Evolutionary conservation across 2,888 invertebrate genomes (phyloP).

Genomic region (Sialis lutaria): DNA sequence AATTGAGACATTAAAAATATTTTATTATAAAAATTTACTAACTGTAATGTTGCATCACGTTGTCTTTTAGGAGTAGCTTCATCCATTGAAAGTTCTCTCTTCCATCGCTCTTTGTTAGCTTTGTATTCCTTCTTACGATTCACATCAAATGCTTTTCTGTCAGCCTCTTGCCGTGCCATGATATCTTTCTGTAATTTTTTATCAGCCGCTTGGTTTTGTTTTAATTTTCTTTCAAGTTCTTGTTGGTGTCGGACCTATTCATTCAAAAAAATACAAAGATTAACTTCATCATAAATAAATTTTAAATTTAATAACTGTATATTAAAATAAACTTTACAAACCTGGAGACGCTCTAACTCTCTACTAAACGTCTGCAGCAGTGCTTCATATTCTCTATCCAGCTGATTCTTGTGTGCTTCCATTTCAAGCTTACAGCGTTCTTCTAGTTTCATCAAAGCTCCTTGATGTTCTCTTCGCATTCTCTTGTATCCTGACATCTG

Average conservation of each 20-base stretch:
- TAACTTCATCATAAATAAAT: conserved; percentile 2
- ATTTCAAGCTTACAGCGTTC: conserved; percentile 92
- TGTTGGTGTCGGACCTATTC: conserved; percentile 51
- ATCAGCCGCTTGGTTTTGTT: conserved; percentile 75
- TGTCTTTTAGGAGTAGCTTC: conserved; percentile 84
- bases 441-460: conserved; percentile 83
- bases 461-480: conserved; percentile 94
- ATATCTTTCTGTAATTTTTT: conserved; percentile 90
- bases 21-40: conserved; percentile 16
- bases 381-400: conserved; percentile 94
- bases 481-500: conserved; percentile 98
- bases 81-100: conserved; percentile 80
- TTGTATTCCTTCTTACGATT: conserved; percentile 95
- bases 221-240: conserved; percentile 63
- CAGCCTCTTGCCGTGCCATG: conserved; percentile 71
- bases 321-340: conserved; percentile 15
- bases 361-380: conserved; percentile 80
- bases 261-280: conserved; percentile 8
- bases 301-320: not conserved
- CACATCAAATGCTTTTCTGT: conserved; percentile 78
- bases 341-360: conserved; percentile 77
- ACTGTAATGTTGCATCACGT: conserved; percentile 77
- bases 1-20: not conserved
- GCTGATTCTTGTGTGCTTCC: conserved; percentile 85
- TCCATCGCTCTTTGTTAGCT: conserved; percentile 91